phyloP scores from a whole-genome alignment of 1,140 invertebrate genomes.

The Drosophila orosa region DNA sequence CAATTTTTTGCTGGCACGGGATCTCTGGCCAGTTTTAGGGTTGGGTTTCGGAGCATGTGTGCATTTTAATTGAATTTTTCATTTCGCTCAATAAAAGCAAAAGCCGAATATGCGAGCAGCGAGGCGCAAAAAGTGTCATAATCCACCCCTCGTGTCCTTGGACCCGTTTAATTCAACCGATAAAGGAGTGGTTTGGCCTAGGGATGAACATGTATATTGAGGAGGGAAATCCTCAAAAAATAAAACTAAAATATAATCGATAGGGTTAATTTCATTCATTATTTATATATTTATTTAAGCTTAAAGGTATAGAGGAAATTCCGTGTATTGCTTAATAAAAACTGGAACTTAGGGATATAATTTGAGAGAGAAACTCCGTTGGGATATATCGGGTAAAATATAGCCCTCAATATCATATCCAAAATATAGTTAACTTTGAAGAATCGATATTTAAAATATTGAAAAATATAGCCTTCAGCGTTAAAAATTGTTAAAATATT shows the following conservation, averaged over 20 bases:
- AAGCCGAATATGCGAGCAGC: constrained; percentile 64
- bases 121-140: constrained; percentile 74
- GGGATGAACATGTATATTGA: background rate
- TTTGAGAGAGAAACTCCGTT: too few species aligned
- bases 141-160: constrained; percentile 40
- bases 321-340: background rate
- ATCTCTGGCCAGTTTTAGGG: constrained; percentile 27
- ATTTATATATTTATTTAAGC: background rate
- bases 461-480: too few species aligned
- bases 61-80: constrained; percentile 82
- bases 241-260: background rate
- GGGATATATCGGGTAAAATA: too few species aligned
- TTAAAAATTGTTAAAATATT: too few species aligned
- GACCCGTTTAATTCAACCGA: constrained; percentile 16
- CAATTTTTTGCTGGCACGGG: constrained; percentile 61
- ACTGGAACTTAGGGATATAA: too few species aligned
- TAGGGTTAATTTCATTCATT: background rate
- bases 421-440: too few species aligned
- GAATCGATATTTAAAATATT: too few species aligned
- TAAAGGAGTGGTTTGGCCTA: background rate
- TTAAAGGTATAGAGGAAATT: background rate
- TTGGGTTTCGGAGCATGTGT: constrained; percentile 50
- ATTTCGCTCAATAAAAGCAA: constrained; percentile 76
- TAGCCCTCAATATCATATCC: too few species aligned
- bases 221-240: background rate